A percentile compares a stretch with the other conserved stretches of the same genome.
phyloP scores from a whole-genome alignment of 2,797 vertebrate genomes.

The Poeciliopsis paucimaculata region DNA sequence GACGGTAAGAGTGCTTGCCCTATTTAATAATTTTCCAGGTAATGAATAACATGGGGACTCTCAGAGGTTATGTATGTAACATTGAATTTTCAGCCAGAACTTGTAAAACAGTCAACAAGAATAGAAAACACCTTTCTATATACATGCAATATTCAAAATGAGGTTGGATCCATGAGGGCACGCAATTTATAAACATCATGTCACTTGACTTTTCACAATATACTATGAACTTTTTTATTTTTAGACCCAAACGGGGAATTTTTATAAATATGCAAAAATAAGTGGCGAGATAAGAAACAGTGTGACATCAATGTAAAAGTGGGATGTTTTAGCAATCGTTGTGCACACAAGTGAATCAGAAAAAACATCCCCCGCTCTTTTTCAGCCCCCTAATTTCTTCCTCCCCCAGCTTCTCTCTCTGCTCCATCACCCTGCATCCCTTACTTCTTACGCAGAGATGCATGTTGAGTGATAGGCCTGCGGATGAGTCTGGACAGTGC shows the following conservation, averaged over 20 bases:
- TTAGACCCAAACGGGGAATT: neutral
- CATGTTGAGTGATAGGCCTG: constrained; percentile 74
- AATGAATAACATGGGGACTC: neutral
- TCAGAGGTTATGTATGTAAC: neutral
- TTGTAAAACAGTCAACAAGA: neutral
- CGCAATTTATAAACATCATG: neutral
- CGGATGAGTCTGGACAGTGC: constrained; percentile 79
- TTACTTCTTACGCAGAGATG: constrained; percentile 65
- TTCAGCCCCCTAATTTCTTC: constrained; percentile 25
- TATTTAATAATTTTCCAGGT: neutral
- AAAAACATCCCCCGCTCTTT: constrained; percentile 11
- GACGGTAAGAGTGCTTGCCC: too few species aligned
- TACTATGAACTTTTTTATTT: neutral
- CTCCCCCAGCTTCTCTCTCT: constrained; percentile 42
- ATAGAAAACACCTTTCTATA: neutral
- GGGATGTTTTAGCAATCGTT: constrained; percentile 29
- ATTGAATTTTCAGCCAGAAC: neutral
- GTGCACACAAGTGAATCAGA: constrained; percentile 40
- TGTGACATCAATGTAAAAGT: constrained; percentile 7
- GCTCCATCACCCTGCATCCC: constrained; percentile 33
- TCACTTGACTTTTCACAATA: neutral
- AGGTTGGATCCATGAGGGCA: neutral
- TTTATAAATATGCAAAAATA: neutral
- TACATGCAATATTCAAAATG: neutral
- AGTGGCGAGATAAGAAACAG: neutral